Percentiles rank a stretch among this genome's conserved stretches.
phyloP scores from a whole-genome alignment of 2,113 vertebrate genomes.

The Bolborhynchus lineola region DNA sequence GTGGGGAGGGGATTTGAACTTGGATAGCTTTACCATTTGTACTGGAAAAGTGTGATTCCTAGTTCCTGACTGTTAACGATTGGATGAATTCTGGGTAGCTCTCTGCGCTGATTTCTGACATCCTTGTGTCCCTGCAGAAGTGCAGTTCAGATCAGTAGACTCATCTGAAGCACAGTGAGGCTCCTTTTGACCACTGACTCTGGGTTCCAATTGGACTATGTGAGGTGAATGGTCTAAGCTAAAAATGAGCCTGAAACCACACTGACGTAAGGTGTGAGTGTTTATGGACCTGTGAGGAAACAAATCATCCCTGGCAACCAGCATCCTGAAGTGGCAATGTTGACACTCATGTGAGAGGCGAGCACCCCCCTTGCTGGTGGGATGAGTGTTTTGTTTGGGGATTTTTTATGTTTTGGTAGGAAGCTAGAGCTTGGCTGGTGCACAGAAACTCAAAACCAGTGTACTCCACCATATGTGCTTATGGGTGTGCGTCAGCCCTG shows the following conservation, averaged over 20 bases:
- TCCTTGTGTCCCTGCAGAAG: not conserved
- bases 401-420: not conserved
- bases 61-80: not conserved
- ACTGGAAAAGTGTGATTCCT: conserved; percentile 7
- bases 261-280: conserved; percentile 19
- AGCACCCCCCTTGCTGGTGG: fast-evolving
- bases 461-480: not conserved
- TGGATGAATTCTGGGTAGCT: not conserved
- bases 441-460: not conserved
- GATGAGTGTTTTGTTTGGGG: not conserved
- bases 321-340: not conserved
- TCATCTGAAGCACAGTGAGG: not conserved
- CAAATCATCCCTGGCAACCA: not conserved
- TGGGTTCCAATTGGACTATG: not conserved
- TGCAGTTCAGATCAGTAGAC: not conserved
- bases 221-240: not conserved
- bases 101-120: not conserved
- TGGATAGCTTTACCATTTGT: conserved; percentile 14
- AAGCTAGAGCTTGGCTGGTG: not conserved
- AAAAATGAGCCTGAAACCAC: conserved; percentile 5
- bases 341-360: not conserved
- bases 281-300: not conserved
- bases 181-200: not conserved
- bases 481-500: not conserved
- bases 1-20: conserved; percentile 15